A percentile compares a stretch with the other conserved stretches of the same genome.
These are phyloP conservation scores for Aleadryas rufinucha DNA, from an alignment of 2,113 vertebrate species.

Conservation along the genomic window DNA sequence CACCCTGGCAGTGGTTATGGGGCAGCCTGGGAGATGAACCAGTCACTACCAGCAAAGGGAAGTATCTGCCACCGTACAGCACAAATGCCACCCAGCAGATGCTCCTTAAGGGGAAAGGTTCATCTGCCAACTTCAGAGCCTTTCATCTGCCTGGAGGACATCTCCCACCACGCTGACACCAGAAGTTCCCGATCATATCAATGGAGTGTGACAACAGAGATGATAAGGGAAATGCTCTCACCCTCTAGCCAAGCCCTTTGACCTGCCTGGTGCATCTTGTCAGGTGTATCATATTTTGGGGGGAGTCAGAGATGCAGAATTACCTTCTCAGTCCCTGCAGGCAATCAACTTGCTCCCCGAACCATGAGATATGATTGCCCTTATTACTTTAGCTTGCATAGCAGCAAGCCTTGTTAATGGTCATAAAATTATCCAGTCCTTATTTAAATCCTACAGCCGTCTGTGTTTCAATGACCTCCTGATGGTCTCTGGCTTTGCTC, in stretches of 20 bases:
- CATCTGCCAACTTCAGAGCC: not conserved
- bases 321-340: slow-evolving; percentile 16
- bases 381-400: slow-evolving; percentile 61
- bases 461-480: slow-evolving; percentile 58
- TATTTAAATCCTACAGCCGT: slow-evolving; percentile 63
- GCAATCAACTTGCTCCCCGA: slow-evolving; percentile 51
- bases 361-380: slow-evolving; percentile 54
- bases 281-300: not conserved
- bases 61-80: fast-evolving
- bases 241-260: not conserved
- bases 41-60: not conserved
- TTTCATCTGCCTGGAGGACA: not conserved
- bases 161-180: fast-evolving
- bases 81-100: not conserved
- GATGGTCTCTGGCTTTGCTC: slow-evolving; percentile 43
- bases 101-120: not conserved
- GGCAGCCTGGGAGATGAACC: not conserved
- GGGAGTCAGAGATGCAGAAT: not conserved
- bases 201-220: not conserved
- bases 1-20: not conserved
- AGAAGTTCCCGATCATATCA: not conserved
- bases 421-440: slow-evolving; percentile 62
- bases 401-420: slow-evolving; percentile 50
- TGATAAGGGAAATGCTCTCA: not conserved
- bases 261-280: not conserved